phyloP scores from a whole-genome alignment of 2,113 vertebrate genomes.

The Serilophus lunatus region DNA sequence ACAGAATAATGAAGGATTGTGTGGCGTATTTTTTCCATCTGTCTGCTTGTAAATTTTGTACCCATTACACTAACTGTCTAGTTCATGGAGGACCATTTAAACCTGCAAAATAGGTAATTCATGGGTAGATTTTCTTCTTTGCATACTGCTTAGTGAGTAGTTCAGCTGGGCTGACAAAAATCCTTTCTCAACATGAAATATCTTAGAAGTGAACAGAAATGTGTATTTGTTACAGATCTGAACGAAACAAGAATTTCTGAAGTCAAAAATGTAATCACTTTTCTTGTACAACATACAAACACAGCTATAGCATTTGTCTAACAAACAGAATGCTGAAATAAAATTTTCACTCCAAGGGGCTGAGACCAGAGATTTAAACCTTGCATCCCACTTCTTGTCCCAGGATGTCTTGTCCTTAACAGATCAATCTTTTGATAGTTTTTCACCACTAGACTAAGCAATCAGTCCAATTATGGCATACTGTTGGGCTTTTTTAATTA shows the following conservation, averaged over 20 bases:
- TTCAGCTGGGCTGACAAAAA: background rate
- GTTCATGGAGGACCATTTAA: background rate
- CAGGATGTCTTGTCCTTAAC: background rate
- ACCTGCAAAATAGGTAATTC: background rate
- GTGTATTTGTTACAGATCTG: background rate
- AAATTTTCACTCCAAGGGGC: background rate
- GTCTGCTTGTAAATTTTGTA: background rate
- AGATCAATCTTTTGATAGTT: background rate
- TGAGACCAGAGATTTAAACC: background rate
- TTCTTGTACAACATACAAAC: background rate
- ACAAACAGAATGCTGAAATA: background rate
- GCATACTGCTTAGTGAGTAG: background rate
- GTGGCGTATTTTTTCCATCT: conserved; percentile 12
- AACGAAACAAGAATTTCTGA: background rate
- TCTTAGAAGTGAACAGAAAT: background rate
- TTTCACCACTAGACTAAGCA: background rate
- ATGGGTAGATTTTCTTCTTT: background rate
- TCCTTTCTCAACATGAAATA: background rate
- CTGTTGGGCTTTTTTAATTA: background rate
- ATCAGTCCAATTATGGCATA: rapidly evolving
- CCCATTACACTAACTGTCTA: background rate
- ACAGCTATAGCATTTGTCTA: background rate
- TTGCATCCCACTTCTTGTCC: background rate
- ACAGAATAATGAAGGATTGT: background rate
- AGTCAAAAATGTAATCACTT: background rate